These are phyloP conservation scores for Otus sunia DNA, from an alignment of 2,113 vertebrate species.

Conservation along the genomic window DNA sequence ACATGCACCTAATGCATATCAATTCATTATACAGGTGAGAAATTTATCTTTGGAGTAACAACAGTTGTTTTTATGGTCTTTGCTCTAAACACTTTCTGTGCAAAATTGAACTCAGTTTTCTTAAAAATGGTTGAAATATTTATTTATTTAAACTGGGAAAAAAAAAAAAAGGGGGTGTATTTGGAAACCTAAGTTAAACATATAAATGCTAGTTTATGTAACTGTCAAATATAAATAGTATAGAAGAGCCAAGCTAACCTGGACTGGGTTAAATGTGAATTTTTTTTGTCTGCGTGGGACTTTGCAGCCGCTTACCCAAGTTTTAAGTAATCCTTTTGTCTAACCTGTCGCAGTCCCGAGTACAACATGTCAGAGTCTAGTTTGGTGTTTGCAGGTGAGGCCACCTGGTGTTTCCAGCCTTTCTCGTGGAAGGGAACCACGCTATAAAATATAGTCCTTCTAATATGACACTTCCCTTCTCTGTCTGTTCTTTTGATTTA, in stretches of 20 bases:
- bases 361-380: background rate
- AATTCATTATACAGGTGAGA: rapidly evolving
- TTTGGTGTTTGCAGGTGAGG: background rate
- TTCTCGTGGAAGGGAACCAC: background rate
- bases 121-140: background rate
- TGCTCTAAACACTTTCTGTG: background rate
- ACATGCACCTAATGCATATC: rapidly evolving
- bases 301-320: background rate
- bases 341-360: rapidly evolving
- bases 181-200: background rate
- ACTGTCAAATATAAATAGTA: background rate
- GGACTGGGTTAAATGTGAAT: too few relatives aligned
- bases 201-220: background rate
- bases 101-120: background rate
- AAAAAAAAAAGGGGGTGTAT: background rate
- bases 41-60: background rate
- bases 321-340: background rate
- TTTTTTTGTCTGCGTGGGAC: background rate
- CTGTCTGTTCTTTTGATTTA: background rate
- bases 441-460: background rate
- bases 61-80: background rate
- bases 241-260: background rate
- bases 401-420: background rate
- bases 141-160: background rate
- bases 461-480: background rate